Evolutionary conservation across 2,113 vertebrate species (phyloP).

Genomic region (Pelodiscus sinensis): DNA sequence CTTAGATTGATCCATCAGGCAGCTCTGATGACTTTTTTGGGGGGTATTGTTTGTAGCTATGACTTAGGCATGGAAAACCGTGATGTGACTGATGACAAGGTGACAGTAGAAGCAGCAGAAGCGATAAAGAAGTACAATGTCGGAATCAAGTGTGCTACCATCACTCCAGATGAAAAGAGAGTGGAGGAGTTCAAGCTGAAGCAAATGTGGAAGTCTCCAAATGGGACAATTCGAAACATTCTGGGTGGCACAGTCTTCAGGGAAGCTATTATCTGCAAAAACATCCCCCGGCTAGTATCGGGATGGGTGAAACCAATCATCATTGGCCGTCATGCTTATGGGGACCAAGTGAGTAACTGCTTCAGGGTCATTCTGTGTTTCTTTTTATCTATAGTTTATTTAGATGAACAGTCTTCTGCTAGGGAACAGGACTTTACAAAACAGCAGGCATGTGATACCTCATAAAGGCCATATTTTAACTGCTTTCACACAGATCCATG

Average conservation of each 20-base stretch:
- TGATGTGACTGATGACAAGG: slow-evolving; percentile 89
- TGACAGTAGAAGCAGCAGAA: slow-evolving; percentile 94
- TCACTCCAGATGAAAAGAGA: slow-evolving; percentile 96
- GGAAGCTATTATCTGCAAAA: slow-evolving; percentile 97
- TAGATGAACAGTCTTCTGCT: background rate
- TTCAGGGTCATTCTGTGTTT: background rate
- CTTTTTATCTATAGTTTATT: background rate
- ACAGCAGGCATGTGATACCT: background rate
- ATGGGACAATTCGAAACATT: slow-evolving; percentile 98
- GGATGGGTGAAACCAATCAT: slow-evolving; percentile 97
- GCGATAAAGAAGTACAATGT: slow-evolving; percentile 91
- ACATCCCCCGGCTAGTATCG: slow-evolving; percentile 93
- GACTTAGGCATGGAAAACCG: slow-evolving; percentile 95
- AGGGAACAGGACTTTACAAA: background rate
- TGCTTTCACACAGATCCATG: background rate
- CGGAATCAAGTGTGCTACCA: slow-evolving; percentile 97
- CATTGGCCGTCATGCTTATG: slow-evolving; percentile 96
- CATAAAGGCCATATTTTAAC: background rate
- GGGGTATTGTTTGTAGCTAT: slow-evolving; percentile 79
- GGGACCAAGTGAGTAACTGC: slow-evolving; percentile 89
- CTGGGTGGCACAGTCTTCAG: slow-evolving; percentile 97
- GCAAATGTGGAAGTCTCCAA: slow-evolving; percentile 99
- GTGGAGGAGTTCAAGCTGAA: slow-evolving; percentile 97
- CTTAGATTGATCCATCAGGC: background rate
- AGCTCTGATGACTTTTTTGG: background rate